Conservation (phyloP, 2,113 vertebrate genomes). For the Bambusicola thoracicus region DNA sequence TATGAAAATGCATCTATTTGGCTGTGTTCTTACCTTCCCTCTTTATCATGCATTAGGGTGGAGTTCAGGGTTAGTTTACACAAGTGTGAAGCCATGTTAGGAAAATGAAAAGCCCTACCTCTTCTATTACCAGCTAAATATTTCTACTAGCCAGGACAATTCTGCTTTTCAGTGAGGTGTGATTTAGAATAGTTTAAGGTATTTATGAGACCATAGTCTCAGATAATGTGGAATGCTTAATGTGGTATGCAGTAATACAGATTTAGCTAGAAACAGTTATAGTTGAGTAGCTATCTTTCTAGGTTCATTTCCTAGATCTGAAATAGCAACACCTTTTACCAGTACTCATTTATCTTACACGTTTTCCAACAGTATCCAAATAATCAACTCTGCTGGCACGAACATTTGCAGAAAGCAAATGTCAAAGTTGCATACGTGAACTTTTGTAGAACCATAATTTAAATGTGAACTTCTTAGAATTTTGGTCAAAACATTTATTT, state of each 20-base stretch:
- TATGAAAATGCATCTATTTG: background rate
- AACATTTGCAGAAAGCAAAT: background rate
- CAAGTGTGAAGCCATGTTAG: background rate
- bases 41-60: background rate
- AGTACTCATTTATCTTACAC: background rate
- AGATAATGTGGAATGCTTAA: background rate
- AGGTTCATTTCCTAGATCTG: background rate
- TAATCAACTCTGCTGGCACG: background rate
- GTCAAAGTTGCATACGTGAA: background rate
- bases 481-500: background rate
- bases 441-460: background rate
- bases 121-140: background rate
- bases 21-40: background rate
- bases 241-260: background rate
- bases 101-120: background rate
- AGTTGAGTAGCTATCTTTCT: background rate
- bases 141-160: background rate
- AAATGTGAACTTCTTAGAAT: background rate
- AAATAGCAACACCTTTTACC: background rate
- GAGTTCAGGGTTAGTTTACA: background rate
- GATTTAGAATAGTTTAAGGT: background rate
- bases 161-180: background rate
- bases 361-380: slow-evolving; percentile 33
- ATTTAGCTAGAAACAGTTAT: background rate
- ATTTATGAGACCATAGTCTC: background rate